Evolutionary conservation across 2,888 invertebrate species (phyloP), one percentile per base, ranked within the genome.

Genomic region (Uropetala carovei): DNA sequence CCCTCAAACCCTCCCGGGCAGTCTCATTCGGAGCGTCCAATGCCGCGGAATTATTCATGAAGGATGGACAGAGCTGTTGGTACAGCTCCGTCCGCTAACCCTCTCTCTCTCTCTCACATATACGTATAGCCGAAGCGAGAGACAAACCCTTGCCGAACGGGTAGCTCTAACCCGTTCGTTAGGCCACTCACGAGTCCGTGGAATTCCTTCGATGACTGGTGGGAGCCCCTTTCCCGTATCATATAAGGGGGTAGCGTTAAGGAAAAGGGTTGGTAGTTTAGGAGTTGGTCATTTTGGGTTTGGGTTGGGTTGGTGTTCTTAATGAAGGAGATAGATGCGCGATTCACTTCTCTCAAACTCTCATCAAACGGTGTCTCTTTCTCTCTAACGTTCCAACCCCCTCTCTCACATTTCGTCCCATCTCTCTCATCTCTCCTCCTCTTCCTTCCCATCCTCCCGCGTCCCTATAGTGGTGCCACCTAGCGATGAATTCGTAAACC

Each of bases 31-130:
- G 27, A 89, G 64, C 89, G 89, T 89, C 89, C 89, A 89, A 64
- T 64, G n/a, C 43, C 89, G 89, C 89, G 89, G 89, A 89, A 89
- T 89, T 89, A 89, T 89, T 89, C 89, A 89, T 89, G 89, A 89
- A 68, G 89, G 89, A 89, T 89, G 89, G 89, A 64, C 89, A 89
- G 89, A 30, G 43, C 30, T 75, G 75, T 27, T 75, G 22, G 75
- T 27, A 75, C 75, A 22, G 27, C 75, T 75, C 22, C 27, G 27
- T 13, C n/a, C 75, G 22, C 11, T n/a, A 7, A 16, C 16, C 16
- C 16, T 64, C 64, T 64, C 64, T 64, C 64, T n/a, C 27, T 75
- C 75, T 27, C 75, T 75, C 75, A 10, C 75, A n/a, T n/a, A n/a
- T n/a, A n/a, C n/a, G n/a, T n/a, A 43, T 43, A 43, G 3, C 43